A percentile compares a stretch with the other conserved stretches of the same genome.
phyloP scores from a whole-genome alignment of 2,888 invertebrate species.

The Linnaemya tessellans region DNA sequence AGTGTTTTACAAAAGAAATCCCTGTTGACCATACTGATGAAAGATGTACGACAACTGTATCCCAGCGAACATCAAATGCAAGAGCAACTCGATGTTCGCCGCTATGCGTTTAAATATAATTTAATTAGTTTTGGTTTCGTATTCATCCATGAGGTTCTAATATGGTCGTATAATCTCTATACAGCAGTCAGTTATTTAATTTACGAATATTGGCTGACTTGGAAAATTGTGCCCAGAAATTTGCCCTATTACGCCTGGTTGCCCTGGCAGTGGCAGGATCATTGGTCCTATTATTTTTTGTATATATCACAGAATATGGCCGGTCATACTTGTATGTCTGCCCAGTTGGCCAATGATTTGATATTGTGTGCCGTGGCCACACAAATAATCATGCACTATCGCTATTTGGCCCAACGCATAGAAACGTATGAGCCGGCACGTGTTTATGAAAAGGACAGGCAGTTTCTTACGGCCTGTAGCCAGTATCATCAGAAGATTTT shows the following conservation, averaged over 20 bases:
- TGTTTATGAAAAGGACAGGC: conserved; percentile 60
- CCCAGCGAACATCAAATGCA: conserved; percentile 74
- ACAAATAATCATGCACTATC: conserved; percentile 81
- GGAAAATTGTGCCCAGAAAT: conserved; percentile 71
- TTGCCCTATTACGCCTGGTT: conserved; percentile 78
- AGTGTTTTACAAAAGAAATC: conserved; percentile 75
- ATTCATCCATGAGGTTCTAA: conserved; percentile 76
- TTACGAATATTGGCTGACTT: conserved; percentile 74
- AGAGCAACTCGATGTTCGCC: conserved; percentile 56
- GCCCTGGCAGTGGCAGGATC: conserved; percentile 78
- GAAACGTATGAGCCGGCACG: conserved; percentile 70
- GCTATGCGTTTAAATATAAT: conserved; percentile 71
- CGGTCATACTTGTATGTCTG: conserved; percentile 77
- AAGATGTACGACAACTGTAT: conserved; percentile 75
- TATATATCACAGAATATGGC: conserved; percentile 77
- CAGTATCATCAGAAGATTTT: conserved; percentile 77
- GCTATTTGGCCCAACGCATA: conserved; percentile 74
- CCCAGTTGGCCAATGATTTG: conserved; percentile 79
- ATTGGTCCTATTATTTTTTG: conserved; percentile 76
- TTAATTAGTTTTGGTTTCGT: conserved; percentile 76
- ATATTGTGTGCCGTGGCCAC: conserved; percentile 78
- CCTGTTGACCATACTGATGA: conserved; percentile 75
- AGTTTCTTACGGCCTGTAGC: conserved; percentile 73
- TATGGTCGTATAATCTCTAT: conserved; percentile 80
- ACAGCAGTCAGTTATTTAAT: conserved; percentile 76